A percentile compares a stretch with the other conserved stretches of the same genome.
Evolutionary conservation across 1,140 invertebrate species (phyloP).

Genomic region (Delia radicum): DNA sequence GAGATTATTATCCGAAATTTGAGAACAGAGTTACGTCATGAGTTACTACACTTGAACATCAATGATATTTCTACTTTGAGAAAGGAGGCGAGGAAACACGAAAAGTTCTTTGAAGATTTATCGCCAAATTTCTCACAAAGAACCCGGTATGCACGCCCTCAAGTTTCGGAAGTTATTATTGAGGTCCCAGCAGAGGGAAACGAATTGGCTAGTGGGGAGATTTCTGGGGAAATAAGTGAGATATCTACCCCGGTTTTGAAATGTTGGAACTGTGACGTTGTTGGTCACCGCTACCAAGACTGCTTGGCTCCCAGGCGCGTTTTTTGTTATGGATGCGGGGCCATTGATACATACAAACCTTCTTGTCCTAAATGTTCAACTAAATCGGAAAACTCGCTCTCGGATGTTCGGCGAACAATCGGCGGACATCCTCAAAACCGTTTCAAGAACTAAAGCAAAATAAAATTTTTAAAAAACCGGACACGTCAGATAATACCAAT

Average conservation of each 20-base stretch:
- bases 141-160: not conserved
- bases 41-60: not conserved
- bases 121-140: too few species aligned
- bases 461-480: not conserved
- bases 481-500: too few species aligned
- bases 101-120: conserved; percentile 9
- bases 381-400: not conserved
- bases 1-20: not conserved
- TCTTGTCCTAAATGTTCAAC: not conserved
- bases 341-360: conserved; percentile 19
- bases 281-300: too few species aligned
- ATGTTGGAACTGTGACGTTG: conserved; percentile 20
- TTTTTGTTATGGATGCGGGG: conserved; percentile 28
- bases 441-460: not conserved
- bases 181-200: not conserved
- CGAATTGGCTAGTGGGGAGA: not conserved
- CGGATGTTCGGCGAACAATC: not conserved
- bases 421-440: conserved; percentile 9
- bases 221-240: not conserved
- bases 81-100: conserved; percentile 1
- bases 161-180: not conserved
- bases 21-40: not conserved
- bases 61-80: not conserved
- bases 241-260: not conserved
- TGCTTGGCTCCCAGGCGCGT: too few species aligned